Evolutionary conservation across 2,888 invertebrate genomes (phyloP).

Genomic region (Molanna angustata): DNA sequence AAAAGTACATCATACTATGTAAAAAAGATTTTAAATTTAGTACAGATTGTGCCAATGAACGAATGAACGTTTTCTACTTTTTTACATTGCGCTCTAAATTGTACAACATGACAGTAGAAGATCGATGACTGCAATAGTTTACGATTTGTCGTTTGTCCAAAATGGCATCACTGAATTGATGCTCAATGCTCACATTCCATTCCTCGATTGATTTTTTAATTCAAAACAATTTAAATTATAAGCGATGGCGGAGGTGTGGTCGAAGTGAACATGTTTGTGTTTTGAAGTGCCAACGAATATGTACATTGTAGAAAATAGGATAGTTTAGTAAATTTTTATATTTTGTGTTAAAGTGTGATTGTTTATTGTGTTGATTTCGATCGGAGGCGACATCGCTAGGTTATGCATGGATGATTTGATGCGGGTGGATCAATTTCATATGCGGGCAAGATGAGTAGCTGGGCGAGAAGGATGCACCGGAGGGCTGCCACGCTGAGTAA

Average conservation of each 20-base stretch:
- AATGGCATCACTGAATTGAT: conserved; percentile 19
- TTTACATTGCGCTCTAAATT: too few species aligned
- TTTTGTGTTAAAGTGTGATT: not conserved
- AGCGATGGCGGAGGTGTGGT: conserved; percentile 26
- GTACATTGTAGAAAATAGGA: conserved; percentile 2
- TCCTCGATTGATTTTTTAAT: conserved; percentile 29
- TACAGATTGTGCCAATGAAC: too few species aligned
- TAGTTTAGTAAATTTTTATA: not conserved
- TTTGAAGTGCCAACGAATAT: conserved; percentile 6
- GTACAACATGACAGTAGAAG: too few species aligned
- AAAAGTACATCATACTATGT: too few species aligned
- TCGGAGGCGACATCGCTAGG: conserved; percentile 12
- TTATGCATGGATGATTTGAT: not conserved
- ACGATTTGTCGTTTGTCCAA: too few species aligned
- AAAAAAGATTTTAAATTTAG: too few species aligned
- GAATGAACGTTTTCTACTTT: too few species aligned
- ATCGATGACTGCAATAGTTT: too few species aligned
- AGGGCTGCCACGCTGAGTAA: conserved; percentile 87
- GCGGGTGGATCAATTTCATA: too few species aligned
- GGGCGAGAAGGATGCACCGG: conserved; percentile 90
- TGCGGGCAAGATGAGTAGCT: conserved; percentile 87
- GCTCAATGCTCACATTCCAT: conserved; percentile 26
- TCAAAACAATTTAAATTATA: conserved; percentile 28
- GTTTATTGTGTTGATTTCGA: conserved; percentile 17
- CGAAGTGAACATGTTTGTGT: conserved; percentile 17